A percentile compares a stretch with the other conserved stretches of the same genome.
Conservation (phyloP, 2,797 vertebrate species). For the Serranus cabrilla region DNA sequence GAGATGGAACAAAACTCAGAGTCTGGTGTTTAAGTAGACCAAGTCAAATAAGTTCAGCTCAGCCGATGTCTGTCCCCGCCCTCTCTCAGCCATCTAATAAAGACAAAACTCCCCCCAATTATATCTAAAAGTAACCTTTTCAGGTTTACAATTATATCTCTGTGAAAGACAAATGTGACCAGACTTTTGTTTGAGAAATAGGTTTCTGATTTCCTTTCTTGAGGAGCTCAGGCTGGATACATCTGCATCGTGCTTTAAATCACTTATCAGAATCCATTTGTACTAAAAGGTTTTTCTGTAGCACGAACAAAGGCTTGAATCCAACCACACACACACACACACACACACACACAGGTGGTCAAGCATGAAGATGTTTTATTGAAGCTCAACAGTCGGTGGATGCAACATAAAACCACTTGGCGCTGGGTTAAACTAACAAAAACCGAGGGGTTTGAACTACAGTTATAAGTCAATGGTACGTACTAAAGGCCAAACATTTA, state of each 20-base stretch:
- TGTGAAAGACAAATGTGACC: not conserved
- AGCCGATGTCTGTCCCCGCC: not conserved
- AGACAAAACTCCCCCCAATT: not conserved
- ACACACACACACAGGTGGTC: not conserved
- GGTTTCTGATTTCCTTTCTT: not conserved
- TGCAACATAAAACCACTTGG: not conserved
- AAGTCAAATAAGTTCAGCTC: not conserved
- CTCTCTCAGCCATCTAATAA: not conserved
- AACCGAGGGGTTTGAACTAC: not conserved
- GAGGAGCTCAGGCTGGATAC: not conserved
- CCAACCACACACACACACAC: not conserved
- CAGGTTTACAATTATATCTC: not conserved
- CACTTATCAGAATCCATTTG: constrained; percentile 24
- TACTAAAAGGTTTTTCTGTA: not conserved
- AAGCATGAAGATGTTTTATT: not conserved
- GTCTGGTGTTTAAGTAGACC: not conserved
- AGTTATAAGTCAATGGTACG: too few species aligned
- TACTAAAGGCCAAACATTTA: not conserved
- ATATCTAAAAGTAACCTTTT: not conserved
- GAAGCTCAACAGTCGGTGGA: not conserved
- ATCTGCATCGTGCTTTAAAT: constrained; percentile 27
- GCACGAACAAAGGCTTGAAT: not conserved
- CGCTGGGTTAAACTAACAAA: not conserved
- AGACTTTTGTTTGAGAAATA: constrained; percentile 6
- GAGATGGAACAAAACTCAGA: not conserved